Conservation (phyloP, 1,140 invertebrate genomes). For the Physella acuta region DNA sequence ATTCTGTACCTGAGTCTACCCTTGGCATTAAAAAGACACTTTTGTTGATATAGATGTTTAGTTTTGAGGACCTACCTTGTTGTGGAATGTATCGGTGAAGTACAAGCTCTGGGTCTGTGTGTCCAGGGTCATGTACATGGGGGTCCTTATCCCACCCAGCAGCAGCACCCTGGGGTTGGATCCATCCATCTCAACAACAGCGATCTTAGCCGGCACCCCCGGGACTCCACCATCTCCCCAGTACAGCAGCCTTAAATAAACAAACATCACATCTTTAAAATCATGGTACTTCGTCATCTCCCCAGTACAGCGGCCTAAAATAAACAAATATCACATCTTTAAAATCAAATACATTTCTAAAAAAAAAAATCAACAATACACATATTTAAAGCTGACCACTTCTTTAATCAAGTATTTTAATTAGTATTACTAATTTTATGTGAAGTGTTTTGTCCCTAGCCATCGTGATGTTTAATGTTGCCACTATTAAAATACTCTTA, state of each 20-base stretch:
- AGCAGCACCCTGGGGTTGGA: slow-evolving; percentile 71
- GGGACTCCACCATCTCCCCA: slow-evolving; percentile 94
- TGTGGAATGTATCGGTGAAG: slow-evolving; percentile 50
- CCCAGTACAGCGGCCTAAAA: slow-evolving; percentile 19
- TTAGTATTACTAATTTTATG: too few species aligned
- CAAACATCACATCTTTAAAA: too few species aligned
- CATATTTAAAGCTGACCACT: too few species aligned
- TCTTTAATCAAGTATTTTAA: too few species aligned
- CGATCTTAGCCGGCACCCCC: slow-evolving; percentile 88
- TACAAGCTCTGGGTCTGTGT: slow-evolving; percentile 43
- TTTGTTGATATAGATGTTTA: neutral
- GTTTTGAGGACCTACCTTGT: slow-evolving; percentile 37
- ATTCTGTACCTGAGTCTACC: too few species aligned
- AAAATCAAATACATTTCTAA: slow-evolving; percentile 10
- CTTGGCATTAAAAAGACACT: too few species aligned
- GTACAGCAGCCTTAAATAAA: slow-evolving; percentile 85
- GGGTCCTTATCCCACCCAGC: slow-evolving; percentile 59
- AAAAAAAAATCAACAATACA: neutral
- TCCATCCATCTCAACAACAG: slow-evolving; percentile 92
- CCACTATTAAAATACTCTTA: too few species aligned
- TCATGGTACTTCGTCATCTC: too few species aligned
- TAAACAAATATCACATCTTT: slow-evolving; percentile 19
- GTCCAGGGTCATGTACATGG: slow-evolving; percentile 44
- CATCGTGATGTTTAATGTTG: too few species aligned
- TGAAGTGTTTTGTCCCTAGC: too few species aligned